Evolutionary conservation across 2,113 vertebrate genomes (phyloP).

Genomic region (Saguinus imperator): DNA sequence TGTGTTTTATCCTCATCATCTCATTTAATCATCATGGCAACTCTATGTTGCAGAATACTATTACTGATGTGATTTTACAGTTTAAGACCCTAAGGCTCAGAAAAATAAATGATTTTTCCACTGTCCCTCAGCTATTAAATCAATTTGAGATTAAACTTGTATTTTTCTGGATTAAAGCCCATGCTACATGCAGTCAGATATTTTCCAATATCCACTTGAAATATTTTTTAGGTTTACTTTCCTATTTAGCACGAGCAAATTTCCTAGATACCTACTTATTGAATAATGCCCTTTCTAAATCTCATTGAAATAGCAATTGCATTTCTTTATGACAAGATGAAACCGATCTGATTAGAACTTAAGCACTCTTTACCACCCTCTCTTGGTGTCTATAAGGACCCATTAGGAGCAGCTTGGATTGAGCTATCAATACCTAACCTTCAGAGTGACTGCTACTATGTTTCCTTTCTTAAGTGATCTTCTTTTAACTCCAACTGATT

Average conservation of each 20-base stretch:
- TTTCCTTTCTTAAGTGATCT: constrained; percentile 49
- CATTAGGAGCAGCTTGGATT: neutral
- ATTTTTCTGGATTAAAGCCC: neutral
- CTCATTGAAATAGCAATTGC: neutral
- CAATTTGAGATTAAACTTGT: neutral
- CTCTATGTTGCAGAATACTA: neutral
- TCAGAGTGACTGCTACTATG: neutral
- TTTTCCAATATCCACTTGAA: constrained; percentile 28
- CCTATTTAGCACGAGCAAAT: neutral
- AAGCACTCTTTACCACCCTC: neutral
- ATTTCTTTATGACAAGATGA: neutral
- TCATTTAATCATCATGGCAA: neutral
- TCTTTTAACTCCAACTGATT: constrained; percentile 65
- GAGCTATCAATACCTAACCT: neutral
- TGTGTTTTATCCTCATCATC: neutral
- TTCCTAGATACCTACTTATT: neutral
- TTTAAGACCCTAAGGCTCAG: neutral
- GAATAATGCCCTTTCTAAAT: neutral
- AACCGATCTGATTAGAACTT: neutral
- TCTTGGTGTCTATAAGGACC: neutral
- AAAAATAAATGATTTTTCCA: constrained; percentile 14
- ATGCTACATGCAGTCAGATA: neutral
- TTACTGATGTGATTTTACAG: neutral
- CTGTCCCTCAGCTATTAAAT: neutral
- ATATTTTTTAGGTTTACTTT: neutral